These are phyloP conservation scores for Sus scrofa DNA, from an alignment of 2,113 vertebrate genomes.

Conservation along the genomic window DNA sequence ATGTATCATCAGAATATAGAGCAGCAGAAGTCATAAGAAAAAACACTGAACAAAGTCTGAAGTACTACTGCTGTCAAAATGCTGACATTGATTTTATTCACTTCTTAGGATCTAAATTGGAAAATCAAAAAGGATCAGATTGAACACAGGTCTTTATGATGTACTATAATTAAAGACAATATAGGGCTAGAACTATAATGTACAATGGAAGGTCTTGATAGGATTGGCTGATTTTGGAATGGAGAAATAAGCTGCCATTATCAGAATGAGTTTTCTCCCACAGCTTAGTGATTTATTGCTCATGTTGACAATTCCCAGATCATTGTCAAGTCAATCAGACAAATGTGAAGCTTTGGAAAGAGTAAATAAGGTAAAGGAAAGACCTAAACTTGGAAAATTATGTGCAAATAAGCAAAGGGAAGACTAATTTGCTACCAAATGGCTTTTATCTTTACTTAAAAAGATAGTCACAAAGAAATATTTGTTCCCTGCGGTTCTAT, in stretches of 20 bases:
- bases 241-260: conserved; percentile 57
- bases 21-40: conserved; percentile 54
- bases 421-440: conserved; percentile 58
- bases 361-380: conserved; percentile 70
- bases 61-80: conserved; percentile 39
- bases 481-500: conserved; percentile 37
- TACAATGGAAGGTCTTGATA: conserved; percentile 39
- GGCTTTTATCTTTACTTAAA: conserved; percentile 61
- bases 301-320: conserved; percentile 59
- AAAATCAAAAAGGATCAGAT: conserved; percentile 74
- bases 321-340: conserved; percentile 57
- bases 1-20: conserved; percentile 55
- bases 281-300: conserved; percentile 71
- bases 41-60: conserved; percentile 66
- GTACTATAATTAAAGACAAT: conserved; percentile 74
- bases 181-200: background rate
- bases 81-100: conserved; percentile 71
- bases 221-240: conserved; percentile 64
- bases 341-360: conserved; percentile 58
- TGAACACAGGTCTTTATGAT: conserved; percentile 72
- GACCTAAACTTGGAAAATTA: conserved; percentile 51
- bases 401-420: conserved; percentile 55
- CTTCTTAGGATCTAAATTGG: conserved; percentile 74
- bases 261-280: conserved; percentile 58
- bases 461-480: conserved; percentile 44